These are phyloP conservation scores for Macquaria australasica DNA, from an alignment of 2,113 vertebrate genomes.

Conservation along the genomic window DNA sequence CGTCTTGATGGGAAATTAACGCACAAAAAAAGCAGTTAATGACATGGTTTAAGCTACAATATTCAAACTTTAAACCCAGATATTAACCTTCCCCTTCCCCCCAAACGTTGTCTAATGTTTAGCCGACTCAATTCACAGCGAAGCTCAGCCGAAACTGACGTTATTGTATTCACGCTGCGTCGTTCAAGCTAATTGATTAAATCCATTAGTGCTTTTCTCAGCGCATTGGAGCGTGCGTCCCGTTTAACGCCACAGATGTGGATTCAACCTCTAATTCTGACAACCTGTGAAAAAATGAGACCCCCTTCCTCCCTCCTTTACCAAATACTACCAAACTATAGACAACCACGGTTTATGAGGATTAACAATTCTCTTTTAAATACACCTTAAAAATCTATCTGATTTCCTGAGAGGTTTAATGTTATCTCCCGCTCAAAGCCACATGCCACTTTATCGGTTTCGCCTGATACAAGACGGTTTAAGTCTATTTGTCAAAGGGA, in stretches of 20 bases:
- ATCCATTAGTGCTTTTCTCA: constrained; percentile 79
- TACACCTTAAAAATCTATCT: background rate
- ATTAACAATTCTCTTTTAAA: background rate
- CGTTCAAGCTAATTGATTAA: constrained; percentile 82
- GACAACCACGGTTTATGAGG: background rate
- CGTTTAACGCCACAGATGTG: constrained; percentile 77
- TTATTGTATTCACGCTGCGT: constrained; percentile 87
- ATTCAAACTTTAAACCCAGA: background rate
- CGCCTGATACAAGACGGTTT: background rate
- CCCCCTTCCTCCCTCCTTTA: background rate
- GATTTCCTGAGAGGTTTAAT: background rate
- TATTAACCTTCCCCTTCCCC: background rate
- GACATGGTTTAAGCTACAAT: background rate
- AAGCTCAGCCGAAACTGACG: constrained; percentile 78
- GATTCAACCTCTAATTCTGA: constrained; percentile 78
- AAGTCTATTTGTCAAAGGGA: constrained; percentile 25
- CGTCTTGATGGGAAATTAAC: background rate
- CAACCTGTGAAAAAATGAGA: constrained; percentile 39
- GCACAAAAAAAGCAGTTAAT: background rate
- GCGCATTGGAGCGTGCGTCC: constrained; percentile 61
- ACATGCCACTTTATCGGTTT: constrained; percentile 6
- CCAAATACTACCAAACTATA: background rate
- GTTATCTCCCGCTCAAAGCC: background rate
- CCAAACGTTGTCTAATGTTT: background rate
- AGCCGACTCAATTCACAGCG: constrained; percentile 12